These are phyloP conservation scores for Homarus gammarus DNA, from an alignment of 2,888 invertebrate species.

Conservation along the genomic window DNA sequence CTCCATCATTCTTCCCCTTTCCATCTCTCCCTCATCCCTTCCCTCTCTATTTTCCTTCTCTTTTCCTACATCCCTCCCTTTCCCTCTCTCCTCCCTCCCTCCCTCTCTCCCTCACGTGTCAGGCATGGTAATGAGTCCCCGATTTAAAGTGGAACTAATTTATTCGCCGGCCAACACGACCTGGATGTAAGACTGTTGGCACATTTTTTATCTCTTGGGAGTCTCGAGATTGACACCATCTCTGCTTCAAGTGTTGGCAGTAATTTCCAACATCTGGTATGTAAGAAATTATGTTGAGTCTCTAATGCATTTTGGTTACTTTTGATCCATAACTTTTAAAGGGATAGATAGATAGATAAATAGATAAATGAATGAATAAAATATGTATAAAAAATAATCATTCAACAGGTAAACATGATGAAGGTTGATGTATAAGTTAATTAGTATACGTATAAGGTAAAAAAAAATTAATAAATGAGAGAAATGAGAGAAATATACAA, in stretches of 20 bases:
- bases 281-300: too few relatives aligned
- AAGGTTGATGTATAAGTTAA: too few relatives aligned
- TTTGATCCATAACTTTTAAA: too few relatives aligned
- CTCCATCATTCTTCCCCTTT: background rate
- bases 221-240: background rate
- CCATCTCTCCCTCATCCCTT: background rate
- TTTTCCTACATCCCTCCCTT: background rate
- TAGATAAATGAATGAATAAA: too few relatives aligned
- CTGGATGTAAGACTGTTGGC: background rate
- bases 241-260: too few relatives aligned
- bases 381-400: too few relatives aligned
- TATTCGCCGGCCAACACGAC: constrained; percentile 37
- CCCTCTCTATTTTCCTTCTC: background rate
- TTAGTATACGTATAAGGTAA: too few relatives aligned
- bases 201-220: background rate
- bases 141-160: constrained; percentile 53
- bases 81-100: background rate
- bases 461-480: too few relatives aligned
- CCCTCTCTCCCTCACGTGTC: constrained; percentile 27
- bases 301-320: too few relatives aligned
- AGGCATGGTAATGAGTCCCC: constrained; percentile 59
- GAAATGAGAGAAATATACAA: background rate
- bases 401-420: too few relatives aligned
- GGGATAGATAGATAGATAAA: too few relatives aligned
- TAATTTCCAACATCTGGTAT: too few relatives aligned